Evolutionary conservation across 1,140 invertebrate species (phyloP), one percentile per base, ranked within the genome.

Genomic region (Aplysia californica): DNA sequence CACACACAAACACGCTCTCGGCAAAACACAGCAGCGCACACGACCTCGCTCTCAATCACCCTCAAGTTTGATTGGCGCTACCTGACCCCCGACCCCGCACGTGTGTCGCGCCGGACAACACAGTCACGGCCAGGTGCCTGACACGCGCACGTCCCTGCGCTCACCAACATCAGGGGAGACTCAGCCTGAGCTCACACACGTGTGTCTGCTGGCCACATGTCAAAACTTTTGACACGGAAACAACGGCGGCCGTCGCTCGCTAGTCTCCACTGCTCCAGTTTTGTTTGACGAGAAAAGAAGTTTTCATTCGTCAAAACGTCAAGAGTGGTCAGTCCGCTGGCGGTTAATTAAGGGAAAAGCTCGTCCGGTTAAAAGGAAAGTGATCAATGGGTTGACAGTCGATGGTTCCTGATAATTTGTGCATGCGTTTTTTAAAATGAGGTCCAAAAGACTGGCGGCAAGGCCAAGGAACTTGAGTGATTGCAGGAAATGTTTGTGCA

Each of bases 1-100:
- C n/a, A n/a, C n/a, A n/a, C n/a, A n/a, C n/a, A n/a, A n/a, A n/a
- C n/a, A n/a, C n/a, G n/a, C n/a, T n/a, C n/a, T n/a, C n/a, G n/a
- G n/a, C n/a, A n/a, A n/a, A 61, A 61, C 41, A 61, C 18, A 61
- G 33, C 23, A 35, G 15, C 1, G 56, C 29, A 38, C 36, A 72
- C 70, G 56, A 72, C 33, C 10, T 26, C 56, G 70, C 56, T 26
- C 31, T 35, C 31, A 20, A 33, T 2, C 31, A 18, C 31, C 70
- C 38, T 66, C 31, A 15, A 31, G 39, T 66, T 65, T 75, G 72
- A 75, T 75, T 75, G 72, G 50, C 29, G 72, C 61, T 61, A 44
- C 31, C 59, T 55, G 56, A 75, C 59, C 59, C 66, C 66, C 31
- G 61, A 10, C 72, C 61, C 29, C 38, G 61, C 72, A 66, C 72